A percentile compares a stretch with the other conserved stretches of the same genome.
Evolutionary conservation across 1,140 invertebrate species (phyloP).

Genomic region (Pissodes strobi): DNA sequence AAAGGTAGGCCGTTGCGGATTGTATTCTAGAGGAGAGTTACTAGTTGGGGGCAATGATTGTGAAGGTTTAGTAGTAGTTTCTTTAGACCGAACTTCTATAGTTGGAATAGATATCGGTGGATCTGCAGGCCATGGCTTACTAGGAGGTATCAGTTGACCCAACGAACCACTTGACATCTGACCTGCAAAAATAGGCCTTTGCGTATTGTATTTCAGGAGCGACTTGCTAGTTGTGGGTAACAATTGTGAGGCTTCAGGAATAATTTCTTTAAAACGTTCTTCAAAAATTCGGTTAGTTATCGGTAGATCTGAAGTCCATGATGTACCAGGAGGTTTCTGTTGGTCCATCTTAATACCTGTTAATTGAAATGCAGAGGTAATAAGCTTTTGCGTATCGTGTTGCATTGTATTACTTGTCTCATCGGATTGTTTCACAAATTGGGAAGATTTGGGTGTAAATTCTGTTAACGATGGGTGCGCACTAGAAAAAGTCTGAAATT

Average conservation of each 20-base stretch:
- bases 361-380: constrained; percentile 6
- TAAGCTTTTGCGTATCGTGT: constrained; percentile 7
- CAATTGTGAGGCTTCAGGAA: not conserved
- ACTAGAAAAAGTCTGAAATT: no score
- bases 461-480: no score
- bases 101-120: not conserved
- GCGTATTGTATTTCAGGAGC: not conserved
- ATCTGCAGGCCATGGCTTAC: constrained; percentile 29
- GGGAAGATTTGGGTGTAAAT: not conserved
- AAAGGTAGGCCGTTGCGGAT: constrained; percentile 20
- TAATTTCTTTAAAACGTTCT: constrained; percentile 1
- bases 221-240: constrained; percentile 1
- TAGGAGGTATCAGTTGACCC: constrained; percentile 8
- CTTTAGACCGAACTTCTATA: not conserved
- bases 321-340: constrained; percentile 13
- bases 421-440: not conserved
- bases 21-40: constrained; percentile 9
- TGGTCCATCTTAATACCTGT: not conserved
- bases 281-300: not conserved
- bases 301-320: constrained; percentile 16
- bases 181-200: constrained; percentile 25
- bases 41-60: not conserved
- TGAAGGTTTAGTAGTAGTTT: not conserved
- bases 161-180: not conserved
- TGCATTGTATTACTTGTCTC: not conserved